Evolutionary conservation across 2,888 invertebrate species (phyloP).

Genomic region (Oscheius sp.): DNA sequence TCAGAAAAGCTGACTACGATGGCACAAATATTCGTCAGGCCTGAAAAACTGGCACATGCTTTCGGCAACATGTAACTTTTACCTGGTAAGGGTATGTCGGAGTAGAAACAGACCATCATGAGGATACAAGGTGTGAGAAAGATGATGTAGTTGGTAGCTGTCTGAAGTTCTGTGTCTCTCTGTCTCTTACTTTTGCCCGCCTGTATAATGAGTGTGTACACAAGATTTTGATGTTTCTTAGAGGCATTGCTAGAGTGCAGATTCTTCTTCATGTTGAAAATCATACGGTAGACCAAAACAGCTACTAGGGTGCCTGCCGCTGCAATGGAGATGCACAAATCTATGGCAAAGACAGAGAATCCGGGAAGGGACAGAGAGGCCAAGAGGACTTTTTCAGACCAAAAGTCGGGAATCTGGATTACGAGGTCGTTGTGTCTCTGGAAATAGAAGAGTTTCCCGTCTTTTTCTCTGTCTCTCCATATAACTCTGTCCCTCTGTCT

Average conservation of each 20-base stretch:
- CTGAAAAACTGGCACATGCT: too few species aligned
- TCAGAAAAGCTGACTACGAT: not conserved
- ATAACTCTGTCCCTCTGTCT: too few species aligned
- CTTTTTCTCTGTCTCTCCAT: too few species aligned
- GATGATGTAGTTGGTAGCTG: not conserved
- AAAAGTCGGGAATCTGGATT: not conserved
- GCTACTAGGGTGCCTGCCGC: not conserved
- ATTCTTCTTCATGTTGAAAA: not conserved
- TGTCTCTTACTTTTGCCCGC: not conserved
- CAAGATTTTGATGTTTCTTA: not conserved
- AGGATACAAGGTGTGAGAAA: not conserved
- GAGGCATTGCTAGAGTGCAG: not conserved
- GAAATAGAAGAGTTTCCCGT: too few species aligned
- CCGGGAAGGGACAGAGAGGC: not conserved
- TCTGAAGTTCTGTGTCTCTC: not conserved
- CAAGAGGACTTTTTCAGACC: not conserved
- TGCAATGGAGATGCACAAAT: not conserved
- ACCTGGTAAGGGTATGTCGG: not conserved
- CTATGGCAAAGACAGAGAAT: not conserved
- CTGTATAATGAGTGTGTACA: not conserved
- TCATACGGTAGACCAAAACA: conserved; percentile 1
- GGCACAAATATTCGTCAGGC: not conserved
- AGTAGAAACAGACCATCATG: not conserved
- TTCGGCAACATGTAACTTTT: too few species aligned
- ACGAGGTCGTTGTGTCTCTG: not conserved